A percentile compares a stretch with the other conserved stretches of the same genome.
These are phyloP conservation scores for Chionoecetes opilio DNA, from an alignment of 1,140 invertebrate genomes.

Conservation along the genomic window DNA sequence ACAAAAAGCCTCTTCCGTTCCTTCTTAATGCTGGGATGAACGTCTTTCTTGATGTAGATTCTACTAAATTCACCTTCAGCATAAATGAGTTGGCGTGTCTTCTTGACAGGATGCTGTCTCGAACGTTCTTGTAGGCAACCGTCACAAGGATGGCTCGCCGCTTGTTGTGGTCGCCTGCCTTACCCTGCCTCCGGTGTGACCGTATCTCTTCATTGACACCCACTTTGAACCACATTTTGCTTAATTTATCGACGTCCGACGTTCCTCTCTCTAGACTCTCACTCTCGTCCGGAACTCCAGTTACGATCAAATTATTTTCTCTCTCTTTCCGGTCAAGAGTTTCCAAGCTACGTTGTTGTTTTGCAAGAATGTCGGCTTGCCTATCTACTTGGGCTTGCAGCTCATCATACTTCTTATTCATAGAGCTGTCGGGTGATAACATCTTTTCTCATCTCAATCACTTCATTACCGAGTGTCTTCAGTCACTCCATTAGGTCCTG, in stretches of 20 bases:
- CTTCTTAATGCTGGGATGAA: conserved; percentile 34
- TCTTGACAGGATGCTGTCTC: neutral
- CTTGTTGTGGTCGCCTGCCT: neutral
- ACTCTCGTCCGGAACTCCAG: neutral
- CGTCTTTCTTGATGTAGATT: conserved; percentile 39
- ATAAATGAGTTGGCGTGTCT: neutral
- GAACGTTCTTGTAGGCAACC: neutral
- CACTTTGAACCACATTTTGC: neutral
- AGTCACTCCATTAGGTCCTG: too few species aligned
- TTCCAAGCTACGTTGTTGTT: neutral
- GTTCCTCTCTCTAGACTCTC: conserved; percentile 33
- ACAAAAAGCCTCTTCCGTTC: conserved; percentile 24
- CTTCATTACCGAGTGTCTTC: too few species aligned
- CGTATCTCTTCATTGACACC: neutral
- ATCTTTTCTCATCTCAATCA: neutral
- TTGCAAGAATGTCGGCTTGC: neutral
- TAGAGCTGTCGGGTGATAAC: neutral
- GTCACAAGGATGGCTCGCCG: conserved; percentile 1
- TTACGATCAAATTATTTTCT: neutral
- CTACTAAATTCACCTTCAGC: neutral
- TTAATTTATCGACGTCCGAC: neutral
- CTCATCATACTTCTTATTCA: neutral
- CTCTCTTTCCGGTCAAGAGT: neutral
- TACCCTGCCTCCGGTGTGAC: neutral
- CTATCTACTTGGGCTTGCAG: neutral